Base-by-base conservation (phyloP, 2,888 invertebrate genomes). In the Erebia palarica region DNA sequence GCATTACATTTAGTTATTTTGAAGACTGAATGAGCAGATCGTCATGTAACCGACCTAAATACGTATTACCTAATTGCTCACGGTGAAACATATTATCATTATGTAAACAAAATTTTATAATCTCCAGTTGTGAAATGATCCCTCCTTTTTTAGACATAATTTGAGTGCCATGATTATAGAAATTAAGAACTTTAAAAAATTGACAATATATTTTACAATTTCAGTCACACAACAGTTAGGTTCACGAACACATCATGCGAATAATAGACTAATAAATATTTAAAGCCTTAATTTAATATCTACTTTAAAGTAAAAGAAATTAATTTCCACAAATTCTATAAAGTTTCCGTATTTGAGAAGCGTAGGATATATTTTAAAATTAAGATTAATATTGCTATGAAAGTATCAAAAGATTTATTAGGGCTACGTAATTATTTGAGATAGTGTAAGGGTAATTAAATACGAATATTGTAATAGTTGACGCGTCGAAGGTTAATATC, bases 61-160 rank as follows among this genome's bases (percentile, higher is more conserved):
- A 86, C 86, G 87, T 87, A 86, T 88, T 86, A 80, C 79, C 77
- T 79, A 81, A 85, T 82, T 92, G 92, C 92, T 92, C 91, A 92
- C 78, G 80, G 84, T 86, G 86, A 82, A 79, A 74, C 59, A 65
- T 73, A 71, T 47, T 47, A 47, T 13, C 13, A 13, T 13, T 72
- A 36, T 36, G 36, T 36, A 71, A 66, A 69, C 59, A 78, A 78
- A 78, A 80, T 75, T 69, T 68, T 60, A 55, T 11, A 72, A 68
- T 73, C 80, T 83, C 88, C 87, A 85, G 92, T 92, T 93, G 93
- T 93, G 93, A 92, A 86, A 82, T 80, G 88, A 87, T 92, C 93
- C 93, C 90, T 92, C 93, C 92, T 91, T 85, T 86, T 87, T 91
- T 91, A 90, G 87, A 86, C 84, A 86, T 90, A 90, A 86, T 90